phyloP scores from a whole-genome alignment of 1,140 invertebrate genomes.

The Amphibalanus amphitrite region DNA sequence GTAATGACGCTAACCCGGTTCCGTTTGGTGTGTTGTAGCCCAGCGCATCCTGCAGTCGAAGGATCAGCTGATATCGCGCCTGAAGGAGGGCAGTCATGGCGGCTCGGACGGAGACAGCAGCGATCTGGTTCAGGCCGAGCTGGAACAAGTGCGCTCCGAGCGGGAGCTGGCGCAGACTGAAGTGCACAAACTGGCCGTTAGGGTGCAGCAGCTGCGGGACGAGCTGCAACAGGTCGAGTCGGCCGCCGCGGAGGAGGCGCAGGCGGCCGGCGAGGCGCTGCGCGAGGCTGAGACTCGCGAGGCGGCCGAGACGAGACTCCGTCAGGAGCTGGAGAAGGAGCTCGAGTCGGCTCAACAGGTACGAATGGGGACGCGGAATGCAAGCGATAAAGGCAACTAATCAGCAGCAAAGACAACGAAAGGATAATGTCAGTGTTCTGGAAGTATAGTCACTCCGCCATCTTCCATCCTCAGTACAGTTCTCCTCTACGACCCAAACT shows the following conservation, averaged over 20 bases:
- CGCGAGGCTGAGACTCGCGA: slow-evolving; percentile 24
- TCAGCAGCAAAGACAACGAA: too few species aligned
- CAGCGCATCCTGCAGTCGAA: slow-evolving; percentile 56
- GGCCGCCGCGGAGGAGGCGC: slow-evolving; percentile 24
- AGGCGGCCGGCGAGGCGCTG: slow-evolving; percentile 1
- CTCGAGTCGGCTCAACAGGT: slow-evolving; percentile 22
- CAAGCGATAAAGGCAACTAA: too few species aligned
- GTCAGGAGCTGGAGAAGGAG: slow-evolving; percentile 20
- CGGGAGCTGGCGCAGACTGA: slow-evolving; percentile 41
- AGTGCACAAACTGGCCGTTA: slow-evolving; percentile 34
- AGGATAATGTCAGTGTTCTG: too few species aligned
- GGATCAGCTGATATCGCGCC: slow-evolving; percentile 48
- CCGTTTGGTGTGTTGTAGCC: slow-evolving; percentile 25
- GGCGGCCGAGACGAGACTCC: slow-evolving; percentile 21
- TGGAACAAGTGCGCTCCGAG: slow-evolving; percentile 38
- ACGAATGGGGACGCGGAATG: too few species aligned
- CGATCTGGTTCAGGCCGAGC: slow-evolving; percentile 22
- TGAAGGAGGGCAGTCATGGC: slow-evolving; percentile 36
- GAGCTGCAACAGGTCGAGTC: slow-evolving; percentile 35
- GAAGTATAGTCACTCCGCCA: too few species aligned
- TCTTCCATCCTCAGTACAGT: too few species aligned
- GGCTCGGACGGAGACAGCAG: slow-evolving; percentile 24
- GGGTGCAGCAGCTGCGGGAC: slow-evolving; percentile 32
- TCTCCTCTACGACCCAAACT: too few species aligned
- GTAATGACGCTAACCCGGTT: too few species aligned